phyloP scores from a whole-genome alignment of 2,797 vertebrate genomes.

The Anguilla obscura region DNA sequence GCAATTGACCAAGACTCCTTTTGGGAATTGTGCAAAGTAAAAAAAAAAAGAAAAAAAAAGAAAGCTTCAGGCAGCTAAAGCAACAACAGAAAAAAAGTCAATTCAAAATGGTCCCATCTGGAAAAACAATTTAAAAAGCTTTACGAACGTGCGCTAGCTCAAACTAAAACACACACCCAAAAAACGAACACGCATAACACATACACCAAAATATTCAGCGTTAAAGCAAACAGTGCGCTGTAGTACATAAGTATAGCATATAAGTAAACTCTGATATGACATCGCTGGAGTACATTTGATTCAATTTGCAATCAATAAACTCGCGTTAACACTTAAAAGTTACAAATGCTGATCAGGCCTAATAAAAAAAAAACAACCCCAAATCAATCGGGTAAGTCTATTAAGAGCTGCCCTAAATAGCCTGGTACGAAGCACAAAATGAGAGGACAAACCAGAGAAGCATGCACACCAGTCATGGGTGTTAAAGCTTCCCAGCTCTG shows the following conservation, averaged over 20 bases:
- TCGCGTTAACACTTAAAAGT: background rate
- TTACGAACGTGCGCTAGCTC: background rate
- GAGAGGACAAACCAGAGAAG: background rate
- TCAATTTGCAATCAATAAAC: background rate
- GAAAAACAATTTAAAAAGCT: background rate
- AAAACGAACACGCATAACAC: background rate
- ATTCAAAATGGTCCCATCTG: background rate
- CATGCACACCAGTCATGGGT: background rate
- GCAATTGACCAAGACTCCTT: slow-evolving; percentile 1
- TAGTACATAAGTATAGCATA: background rate
- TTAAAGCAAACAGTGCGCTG: too few species aligned
- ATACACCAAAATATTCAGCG: background rate
- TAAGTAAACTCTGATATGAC: too few species aligned
- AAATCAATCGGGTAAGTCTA: background rate
- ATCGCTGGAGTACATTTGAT: background rate
- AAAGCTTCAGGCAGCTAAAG: background rate
- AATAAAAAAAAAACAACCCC: background rate
- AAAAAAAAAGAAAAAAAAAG: background rate
- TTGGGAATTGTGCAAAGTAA: background rate
- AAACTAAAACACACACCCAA: background rate
- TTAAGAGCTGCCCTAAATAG: background rate
- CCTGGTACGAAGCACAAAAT: background rate
- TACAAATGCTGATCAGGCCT: background rate
- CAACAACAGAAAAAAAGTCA: background rate
- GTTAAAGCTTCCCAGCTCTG: background rate